Base-by-base conservation (phyloP, 2,888 invertebrate genomes). In the Lasioglossum zephyrum region DNA sequence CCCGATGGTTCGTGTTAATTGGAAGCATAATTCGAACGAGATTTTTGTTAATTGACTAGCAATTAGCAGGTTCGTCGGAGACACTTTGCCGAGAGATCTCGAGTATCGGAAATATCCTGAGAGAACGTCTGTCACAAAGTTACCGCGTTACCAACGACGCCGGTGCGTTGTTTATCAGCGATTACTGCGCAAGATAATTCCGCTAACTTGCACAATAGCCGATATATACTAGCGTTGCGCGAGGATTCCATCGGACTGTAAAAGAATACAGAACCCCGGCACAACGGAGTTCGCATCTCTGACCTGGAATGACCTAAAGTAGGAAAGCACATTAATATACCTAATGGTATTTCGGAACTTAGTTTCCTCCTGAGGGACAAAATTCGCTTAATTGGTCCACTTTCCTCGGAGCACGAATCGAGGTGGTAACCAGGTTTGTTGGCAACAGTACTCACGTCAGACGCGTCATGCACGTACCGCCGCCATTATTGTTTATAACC, bases 331-430 rank as follows among this genome's bases (percentile, higher is more conserved):
- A 90, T 90, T 90, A 88, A 90, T 90, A 86, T 70, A 85, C 84
- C 88, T 89, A 90, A 90, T 90, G 86, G 85, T 90, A 89, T 89
- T 90, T 87, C 81, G 84, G 82, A 90, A 90, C 89, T 90, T 90
- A 82, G 84, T 83, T 84, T 74, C 81, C 85, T 82, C 78, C 31
- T 82, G 13, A 47, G 85, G 84, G 90, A 89, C 90, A 88, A 90
- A 90, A 90, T 86, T 90, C 88, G 77, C 86, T 87, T 90, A 90
- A 90, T 90, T 90, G 90, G 85, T 86, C 86, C 86, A 90, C 86
- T 90, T 90, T 87, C 86, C 81, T 86, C 76, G 13, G 79, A 82
- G 79, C 87, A 89, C 88, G 86, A 89, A 89, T 88, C 77, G 81
- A 88, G 72, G 79, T 74, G 77, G 80, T 78, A 88, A 84, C 80